Percentiles rank a stretch among this genome's conserved stretches.
Evolutionary conservation across 2,797 vertebrate species (phyloP).

Genomic region (Platyrinchus mystaceus): DNA sequence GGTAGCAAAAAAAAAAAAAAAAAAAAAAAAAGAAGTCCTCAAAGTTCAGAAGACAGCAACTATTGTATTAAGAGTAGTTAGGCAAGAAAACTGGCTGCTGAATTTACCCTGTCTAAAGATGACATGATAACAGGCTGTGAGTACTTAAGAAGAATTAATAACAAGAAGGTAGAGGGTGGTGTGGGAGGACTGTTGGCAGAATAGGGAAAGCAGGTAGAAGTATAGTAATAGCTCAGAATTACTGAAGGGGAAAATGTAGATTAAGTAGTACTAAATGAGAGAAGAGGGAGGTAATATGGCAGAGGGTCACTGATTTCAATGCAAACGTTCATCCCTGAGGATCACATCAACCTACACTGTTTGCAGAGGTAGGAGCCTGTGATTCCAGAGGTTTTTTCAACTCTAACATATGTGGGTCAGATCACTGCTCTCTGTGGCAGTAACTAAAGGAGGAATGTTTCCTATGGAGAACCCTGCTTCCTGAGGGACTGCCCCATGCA

Average conservation of each 20-base stretch:
- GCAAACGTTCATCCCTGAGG: not conserved
- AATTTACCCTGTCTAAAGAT: slow-evolving; percentile 19
- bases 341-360: not conserved
- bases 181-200: slow-evolving; percentile 25
- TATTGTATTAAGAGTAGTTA: not conserved
- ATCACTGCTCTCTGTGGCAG: not conserved
- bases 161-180: not conserved
- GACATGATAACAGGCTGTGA: slow-evolving; percentile 16
- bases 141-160: slow-evolving; percentile 30
- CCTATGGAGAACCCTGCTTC: not conserved
- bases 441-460: not conserved
- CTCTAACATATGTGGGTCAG: not conserved
- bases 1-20: not conserved
- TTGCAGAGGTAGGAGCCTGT: not conserved
- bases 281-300: not conserved
- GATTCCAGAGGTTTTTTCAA: not conserved
- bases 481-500: not conserved
- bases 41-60: not conserved
- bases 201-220: not conserved
- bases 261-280: slow-evolving; percentile 16
- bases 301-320: not conserved
- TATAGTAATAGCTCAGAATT: slow-evolving; percentile 13
- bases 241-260: slow-evolving; percentile 19
- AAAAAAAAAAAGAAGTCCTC: not conserved
- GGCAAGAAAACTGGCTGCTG: not conserved